Evolutionary conservation across 2,888 invertebrate genomes (phyloP), one percentile per base, ranked within the genome.

Genomic region (Drosophila anomalata): DNA sequence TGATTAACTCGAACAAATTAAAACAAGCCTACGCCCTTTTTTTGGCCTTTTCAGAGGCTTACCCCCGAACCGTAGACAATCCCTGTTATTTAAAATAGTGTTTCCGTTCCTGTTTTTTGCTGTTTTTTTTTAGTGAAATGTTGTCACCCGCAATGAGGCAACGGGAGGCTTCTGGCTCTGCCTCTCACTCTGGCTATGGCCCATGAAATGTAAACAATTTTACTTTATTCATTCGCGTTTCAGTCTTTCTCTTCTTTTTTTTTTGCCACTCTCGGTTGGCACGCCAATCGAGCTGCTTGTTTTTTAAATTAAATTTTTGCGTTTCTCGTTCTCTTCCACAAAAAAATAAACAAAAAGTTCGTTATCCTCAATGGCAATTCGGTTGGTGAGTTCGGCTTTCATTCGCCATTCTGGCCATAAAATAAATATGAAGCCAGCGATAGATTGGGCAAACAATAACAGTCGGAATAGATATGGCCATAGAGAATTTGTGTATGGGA

Each of bases 241-340:
- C 31, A 17, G 17, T 29, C 20, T 33, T 47, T 65, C 24, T 20
- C 12, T 33, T 20, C 12, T 33, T 42, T 48, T 48, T 63, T 63
- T 17, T 14, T n/a, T 31, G 22, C n/a, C 33, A 60, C 46, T 63
- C 55, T 57, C 17, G 53, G 46, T 31, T 26, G 51, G 31, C 77
- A 86, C 72, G 80, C 72, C 80, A 80, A 77, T 86, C 78, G 77
- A 77, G 84, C 63, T 87, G 70, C 55, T 70, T 71, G 71, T 70
- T 72, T 80, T 80, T 80, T 77, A 83, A 87, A 80, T 83, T 68
- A 79, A 53, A 80, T 77, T 87, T 83, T 69, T 73, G 22, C 33
- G 17, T n/a, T 72, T 24, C 50, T 41, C 9, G 29, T 41, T 69
- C 31, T 42, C 50, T 73, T 36, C 48, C 51, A 26, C 2, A 29